Conservation (phyloP, 2,888 invertebrate genomes). For the Drosophila nigricruria region DNA sequence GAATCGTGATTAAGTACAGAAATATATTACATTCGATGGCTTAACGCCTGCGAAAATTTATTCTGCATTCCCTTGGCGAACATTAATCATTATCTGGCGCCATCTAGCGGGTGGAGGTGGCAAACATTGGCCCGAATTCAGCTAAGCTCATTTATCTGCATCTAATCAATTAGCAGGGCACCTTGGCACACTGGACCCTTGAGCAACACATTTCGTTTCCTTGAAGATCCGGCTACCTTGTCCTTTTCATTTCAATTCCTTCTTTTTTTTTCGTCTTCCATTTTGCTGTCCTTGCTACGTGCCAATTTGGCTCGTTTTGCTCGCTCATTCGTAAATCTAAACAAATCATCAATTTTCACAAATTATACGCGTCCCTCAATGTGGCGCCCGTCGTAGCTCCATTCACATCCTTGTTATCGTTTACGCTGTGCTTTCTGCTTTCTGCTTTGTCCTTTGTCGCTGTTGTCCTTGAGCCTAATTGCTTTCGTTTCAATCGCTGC, state of each 20-base stretch:
- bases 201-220: constrained; percentile 36
- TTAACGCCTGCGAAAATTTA: constrained; percentile 27
- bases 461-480: constrained; percentile 64
- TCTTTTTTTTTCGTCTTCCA: constrained; percentile 3
- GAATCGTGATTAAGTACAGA: constrained; percentile 4
- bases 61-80: constrained; percentile 10
- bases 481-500: constrained; percentile 61
- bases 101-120: constrained; percentile 41
- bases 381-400: background rate
- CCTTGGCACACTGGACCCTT: constrained; percentile 51
- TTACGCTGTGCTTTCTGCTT: constrained; percentile 27
- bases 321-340: constrained; percentile 80
- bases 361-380: constrained; percentile 67
- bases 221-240: constrained; percentile 45
- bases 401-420: background rate
- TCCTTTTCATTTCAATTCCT: constrained; percentile 28
- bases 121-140: constrained; percentile 39
- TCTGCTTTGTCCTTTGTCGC: background rate
- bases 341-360: constrained; percentile 82
- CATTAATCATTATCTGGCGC: constrained; percentile 77
- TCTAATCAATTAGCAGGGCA: constrained; percentile 77
- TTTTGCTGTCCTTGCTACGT: constrained; percentile 59
- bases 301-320: constrained; percentile 78
- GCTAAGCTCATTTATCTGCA: constrained; percentile 76
- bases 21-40: constrained; percentile 35